Conservation (phyloP, 2,113 vertebrate species). For the Brevimyrus niger region DNA sequence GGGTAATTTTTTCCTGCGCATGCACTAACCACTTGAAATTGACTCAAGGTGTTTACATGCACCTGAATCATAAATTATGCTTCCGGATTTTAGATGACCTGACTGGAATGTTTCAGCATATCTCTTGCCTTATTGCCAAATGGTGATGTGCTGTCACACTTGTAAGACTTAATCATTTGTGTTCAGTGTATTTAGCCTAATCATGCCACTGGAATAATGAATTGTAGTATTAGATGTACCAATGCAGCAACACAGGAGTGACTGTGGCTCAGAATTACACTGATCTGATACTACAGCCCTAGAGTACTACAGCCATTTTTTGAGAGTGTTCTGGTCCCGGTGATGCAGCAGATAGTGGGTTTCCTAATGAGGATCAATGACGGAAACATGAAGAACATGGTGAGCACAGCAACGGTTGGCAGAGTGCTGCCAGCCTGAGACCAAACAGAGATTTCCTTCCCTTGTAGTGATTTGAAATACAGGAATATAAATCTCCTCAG, state of each 20-base stretch:
- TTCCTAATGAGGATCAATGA: slow-evolving; percentile 42
- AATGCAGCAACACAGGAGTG: not conserved
- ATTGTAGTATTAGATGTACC: not conserved
- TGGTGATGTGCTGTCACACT: not conserved
- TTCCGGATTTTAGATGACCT: not conserved
- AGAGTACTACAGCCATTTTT: slow-evolving; percentile 20
- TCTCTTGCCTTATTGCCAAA: not conserved
- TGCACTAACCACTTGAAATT: not conserved
- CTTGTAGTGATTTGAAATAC: slow-evolving; percentile 54
- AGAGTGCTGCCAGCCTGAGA: not conserved
- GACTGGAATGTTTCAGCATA: not conserved
- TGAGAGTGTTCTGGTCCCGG: slow-evolving; percentile 4
- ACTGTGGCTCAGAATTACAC: not conserved
- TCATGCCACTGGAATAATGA: not conserved
- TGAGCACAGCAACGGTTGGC: slow-evolving; percentile 11
- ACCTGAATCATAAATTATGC: not conserved
- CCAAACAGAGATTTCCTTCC: not conserved
- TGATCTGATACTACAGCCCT: not conserved
- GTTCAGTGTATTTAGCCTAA: not conserved
- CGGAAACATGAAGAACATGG: slow-evolving; percentile 31
- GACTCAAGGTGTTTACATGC: not conserved
- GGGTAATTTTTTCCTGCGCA: slow-evolving; percentile 42
- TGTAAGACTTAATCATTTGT: not conserved
- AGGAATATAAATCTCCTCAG: slow-evolving; percentile 20
- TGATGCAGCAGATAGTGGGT: slow-evolving; percentile 37